These are phyloP conservation scores for Gallinago jamesoni DNA, from an alignment of 2,113 vertebrate genomes.

Conservation along the genomic window DNA sequence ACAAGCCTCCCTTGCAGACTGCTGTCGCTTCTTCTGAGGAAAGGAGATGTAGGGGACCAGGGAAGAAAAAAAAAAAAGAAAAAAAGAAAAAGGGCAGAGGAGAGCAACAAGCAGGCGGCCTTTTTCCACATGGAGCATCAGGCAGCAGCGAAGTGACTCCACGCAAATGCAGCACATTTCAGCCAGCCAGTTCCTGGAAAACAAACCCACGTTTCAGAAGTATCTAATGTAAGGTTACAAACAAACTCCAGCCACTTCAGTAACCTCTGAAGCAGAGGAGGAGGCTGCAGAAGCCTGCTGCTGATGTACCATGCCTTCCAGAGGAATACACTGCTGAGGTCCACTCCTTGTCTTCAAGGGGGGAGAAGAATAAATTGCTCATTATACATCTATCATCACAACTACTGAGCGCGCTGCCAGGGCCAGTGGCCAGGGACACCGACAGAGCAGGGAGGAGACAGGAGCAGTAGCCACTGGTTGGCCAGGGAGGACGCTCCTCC, in stretches of 20 bases:
- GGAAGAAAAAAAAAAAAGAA: rapidly evolving
- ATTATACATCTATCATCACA: neutral
- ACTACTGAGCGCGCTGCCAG: rapidly evolving
- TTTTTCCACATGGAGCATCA: neutral
- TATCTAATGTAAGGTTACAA: neutral
- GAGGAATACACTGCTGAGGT: neutral
- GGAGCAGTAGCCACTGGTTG: neutral
- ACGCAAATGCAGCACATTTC: neutral
- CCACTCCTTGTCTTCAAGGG: neutral
- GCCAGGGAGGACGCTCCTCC: neutral
- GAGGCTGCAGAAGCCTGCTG: neutral
- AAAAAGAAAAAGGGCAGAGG: too few species aligned
- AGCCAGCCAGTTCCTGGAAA: slow-evolving; percentile 8
- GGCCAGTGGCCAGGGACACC: neutral
- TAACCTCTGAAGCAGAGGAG: neutral
- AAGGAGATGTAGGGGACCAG: neutral
- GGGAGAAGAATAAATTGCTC: neutral
- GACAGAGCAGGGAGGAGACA: neutral
- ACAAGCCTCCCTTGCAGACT: neutral
- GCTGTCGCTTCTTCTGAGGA: neutral
- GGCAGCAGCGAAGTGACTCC: neutral
- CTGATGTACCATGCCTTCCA: neutral
- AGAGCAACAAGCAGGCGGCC: neutral
- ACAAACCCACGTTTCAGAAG: neutral
- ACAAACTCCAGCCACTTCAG: neutral